phyloP scores from a whole-genome alignment of 2,888 invertebrate species.

The Lithophane ornitopus region DNA sequence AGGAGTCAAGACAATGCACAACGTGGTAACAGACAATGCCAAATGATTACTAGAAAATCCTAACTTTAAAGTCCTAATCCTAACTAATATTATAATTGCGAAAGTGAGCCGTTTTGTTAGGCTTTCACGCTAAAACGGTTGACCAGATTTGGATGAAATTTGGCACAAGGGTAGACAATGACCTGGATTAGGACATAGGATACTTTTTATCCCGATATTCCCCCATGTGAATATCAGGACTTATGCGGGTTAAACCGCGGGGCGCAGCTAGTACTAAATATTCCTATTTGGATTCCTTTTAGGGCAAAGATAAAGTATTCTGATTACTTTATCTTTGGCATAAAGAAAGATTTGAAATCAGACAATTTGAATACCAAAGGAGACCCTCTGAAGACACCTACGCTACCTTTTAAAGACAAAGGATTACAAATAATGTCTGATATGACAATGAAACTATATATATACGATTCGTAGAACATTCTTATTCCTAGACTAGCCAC shows the following conservation, averaged over 20 bases:
- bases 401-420: conserved; percentile 22
- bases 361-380: conserved; percentile 41
- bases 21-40: conserved; percentile 19
- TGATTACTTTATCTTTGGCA: no score
- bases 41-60: background rate
- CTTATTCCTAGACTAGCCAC: conserved; percentile 39
- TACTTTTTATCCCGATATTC: no score
- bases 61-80: no score
- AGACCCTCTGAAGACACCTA: conserved; percentile 15
- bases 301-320: background rate
- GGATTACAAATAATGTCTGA: conserved; percentile 23
- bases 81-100: no score
- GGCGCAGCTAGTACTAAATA: background rate
- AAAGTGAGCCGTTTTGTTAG: no score
- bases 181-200: no score
- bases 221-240: no score
- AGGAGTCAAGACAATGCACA: conserved; percentile 10
- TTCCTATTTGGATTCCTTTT: background rate
- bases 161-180: no score
- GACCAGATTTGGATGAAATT: no score
- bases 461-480: conserved; percentile 22
- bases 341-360: conserved; percentile 25
- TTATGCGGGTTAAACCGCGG: no score
- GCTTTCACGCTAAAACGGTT: no score
- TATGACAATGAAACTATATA: conserved; percentile 31